Evolutionary conservation across 2,113 vertebrate species (phyloP).

Genomic region (Chlorodrepanis virens): DNA sequence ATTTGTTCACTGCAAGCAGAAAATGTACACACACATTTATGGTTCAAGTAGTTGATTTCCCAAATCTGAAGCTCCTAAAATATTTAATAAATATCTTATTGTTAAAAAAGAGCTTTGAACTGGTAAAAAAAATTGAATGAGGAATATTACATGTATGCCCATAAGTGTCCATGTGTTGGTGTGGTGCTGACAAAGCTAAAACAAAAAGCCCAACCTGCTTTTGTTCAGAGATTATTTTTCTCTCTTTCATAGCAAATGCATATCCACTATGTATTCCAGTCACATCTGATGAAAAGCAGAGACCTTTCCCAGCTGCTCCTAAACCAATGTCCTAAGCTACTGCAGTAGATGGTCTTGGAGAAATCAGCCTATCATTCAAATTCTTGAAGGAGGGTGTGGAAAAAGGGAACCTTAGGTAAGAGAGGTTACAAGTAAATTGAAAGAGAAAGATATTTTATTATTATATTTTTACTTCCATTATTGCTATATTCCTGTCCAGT

Average conservation of each 20-base stretch:
- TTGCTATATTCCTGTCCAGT: neutral
- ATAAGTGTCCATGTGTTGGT: neutral
- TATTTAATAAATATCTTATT: neutral
- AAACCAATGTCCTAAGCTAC: neutral
- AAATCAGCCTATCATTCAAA: neutral
- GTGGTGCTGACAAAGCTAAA: neutral
- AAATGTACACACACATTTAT: neutral
- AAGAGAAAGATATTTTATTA: neutral
- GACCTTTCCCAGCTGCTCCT: neutral
- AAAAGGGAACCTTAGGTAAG: neutral
- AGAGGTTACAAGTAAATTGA: neutral
- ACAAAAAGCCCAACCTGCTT: accelerated
- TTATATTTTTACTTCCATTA: neutral
- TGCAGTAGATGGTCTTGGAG: neutral
- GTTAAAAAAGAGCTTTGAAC: neutral
- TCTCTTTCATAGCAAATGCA: neutral
- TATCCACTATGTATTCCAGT: neutral
- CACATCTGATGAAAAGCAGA: neutral
- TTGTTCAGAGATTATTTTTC: neutral
- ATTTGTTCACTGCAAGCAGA: neutral
- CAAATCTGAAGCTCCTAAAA: neutral
- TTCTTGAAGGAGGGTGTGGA: accelerated
- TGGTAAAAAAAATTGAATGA: neutral
- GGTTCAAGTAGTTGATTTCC: neutral
- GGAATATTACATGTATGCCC: neutral